These are phyloP conservation scores for Polyommatus icarus DNA, from an alignment of 2,888 invertebrate species.

Conservation along the genomic window DNA sequence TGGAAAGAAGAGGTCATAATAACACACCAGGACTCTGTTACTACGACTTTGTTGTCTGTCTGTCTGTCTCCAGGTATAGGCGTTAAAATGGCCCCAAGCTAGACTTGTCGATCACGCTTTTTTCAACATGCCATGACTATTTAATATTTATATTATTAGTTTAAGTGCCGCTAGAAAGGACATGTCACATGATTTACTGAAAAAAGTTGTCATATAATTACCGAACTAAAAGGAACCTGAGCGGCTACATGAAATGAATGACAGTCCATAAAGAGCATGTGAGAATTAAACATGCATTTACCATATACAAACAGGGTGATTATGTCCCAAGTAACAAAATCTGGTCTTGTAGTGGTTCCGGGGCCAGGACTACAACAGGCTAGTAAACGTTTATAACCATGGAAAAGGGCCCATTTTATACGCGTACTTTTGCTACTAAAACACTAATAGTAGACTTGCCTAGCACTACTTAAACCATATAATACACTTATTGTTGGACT, in stretches of 20 bases:
- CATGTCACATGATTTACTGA: neutral
- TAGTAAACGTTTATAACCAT: no score
- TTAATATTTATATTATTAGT: neutral
- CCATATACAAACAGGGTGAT: neutral
- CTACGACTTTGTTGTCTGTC: neutral
- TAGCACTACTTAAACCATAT: no score
- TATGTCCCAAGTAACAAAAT: no score
- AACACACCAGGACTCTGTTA: neutral
- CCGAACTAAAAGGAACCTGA: neutral
- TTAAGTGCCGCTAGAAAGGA: neutral
- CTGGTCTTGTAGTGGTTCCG: no score
- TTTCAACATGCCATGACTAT: neutral
- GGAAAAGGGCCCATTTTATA: no score
- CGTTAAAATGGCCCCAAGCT: neutral
- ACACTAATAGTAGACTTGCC: no score
- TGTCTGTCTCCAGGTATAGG: no score
- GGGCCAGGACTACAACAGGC: no score
- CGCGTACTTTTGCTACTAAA: no score
- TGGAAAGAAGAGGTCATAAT: no score
- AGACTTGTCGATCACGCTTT: neutral
- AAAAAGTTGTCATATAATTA: neutral
- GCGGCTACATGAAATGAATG: conserved; percentile 13
- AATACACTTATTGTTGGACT: no score
- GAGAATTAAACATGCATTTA: conserved; percentile 18
- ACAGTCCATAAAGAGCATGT: neutral